These are phyloP conservation scores for Aporophyla lueneburgensis DNA, from an alignment of 2,888 invertebrate genomes.

Conservation along the genomic window DNA sequence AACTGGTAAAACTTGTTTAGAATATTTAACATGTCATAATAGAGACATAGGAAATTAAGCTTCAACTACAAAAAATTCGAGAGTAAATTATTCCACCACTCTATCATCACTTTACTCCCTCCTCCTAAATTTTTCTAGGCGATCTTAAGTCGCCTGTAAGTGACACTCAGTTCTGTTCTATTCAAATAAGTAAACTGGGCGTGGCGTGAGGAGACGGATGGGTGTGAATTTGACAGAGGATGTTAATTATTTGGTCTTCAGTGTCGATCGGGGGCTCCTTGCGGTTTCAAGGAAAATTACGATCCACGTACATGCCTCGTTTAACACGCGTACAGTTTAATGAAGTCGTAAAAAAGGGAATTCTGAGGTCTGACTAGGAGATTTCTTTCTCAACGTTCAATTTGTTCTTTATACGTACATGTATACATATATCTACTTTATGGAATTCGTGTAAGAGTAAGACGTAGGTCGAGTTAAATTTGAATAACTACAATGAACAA, in stretches of 20 bases:
- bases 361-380: conserved; percentile 70
- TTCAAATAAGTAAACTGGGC: conserved; percentile 73
- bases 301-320: conserved; percentile 77
- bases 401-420: conserved; percentile 47
- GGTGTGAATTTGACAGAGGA: conserved; percentile 87
- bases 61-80: conserved; percentile 15
- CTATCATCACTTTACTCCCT: conserved; percentile 32
- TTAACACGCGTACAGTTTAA: conserved; percentile 80
- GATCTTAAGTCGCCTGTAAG: conserved; percentile 60
- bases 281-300: conserved; percentile 79
- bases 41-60: conserved; percentile 4
- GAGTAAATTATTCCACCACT: conserved; percentile 14
- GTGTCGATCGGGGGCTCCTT: conserved; percentile 75
- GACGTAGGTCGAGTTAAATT: background rate
- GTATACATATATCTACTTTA: conserved; percentile 32
- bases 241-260: conserved; percentile 86
- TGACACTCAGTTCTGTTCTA: conserved; percentile 69
- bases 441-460: conserved; percentile 4
- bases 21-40: background rate
- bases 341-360: conserved; percentile 78
- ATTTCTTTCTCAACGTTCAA: conserved; percentile 65
- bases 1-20: background rate
- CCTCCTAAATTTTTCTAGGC: conserved; percentile 52
- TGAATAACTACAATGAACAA: background rate
- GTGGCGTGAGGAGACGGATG: conserved; percentile 74